These are phyloP conservation scores for Odontophorus gujanensis DNA, from an alignment of 2,113 vertebrate species.

Conservation along the genomic window DNA sequence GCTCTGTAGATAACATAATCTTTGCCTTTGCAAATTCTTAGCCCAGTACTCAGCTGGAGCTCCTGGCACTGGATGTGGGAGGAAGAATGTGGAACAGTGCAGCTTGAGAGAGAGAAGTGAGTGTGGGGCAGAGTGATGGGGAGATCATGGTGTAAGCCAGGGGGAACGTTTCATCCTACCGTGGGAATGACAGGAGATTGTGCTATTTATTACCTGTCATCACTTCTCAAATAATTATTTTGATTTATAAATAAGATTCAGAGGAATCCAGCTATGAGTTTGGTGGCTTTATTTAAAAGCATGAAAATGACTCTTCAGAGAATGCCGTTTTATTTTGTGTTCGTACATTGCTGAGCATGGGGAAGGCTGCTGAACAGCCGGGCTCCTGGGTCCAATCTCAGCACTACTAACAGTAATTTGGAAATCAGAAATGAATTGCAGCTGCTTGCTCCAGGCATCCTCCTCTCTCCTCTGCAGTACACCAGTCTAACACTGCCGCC, in stretches of 20 bases:
- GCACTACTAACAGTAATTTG: not conserved
- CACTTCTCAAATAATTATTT: not conserved
- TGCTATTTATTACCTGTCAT: not conserved
- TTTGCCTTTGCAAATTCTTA: not conserved
- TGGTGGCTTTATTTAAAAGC: constrained; percentile 18
- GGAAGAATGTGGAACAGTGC: not conserved
- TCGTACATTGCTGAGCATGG: not conserved
- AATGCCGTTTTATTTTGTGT: not conserved
- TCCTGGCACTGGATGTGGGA: not conserved
- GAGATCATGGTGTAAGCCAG: not conserved
- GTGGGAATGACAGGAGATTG: not conserved
- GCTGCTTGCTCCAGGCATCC: not conserved
- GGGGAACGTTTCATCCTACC: not conserved
- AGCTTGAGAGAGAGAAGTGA: not conserved
- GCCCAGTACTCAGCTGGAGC: not conserved
- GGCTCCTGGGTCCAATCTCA: not conserved
- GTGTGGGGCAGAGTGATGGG: not conserved
- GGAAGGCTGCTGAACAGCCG: not conserved
- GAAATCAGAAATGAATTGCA: not conserved
- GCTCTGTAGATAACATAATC: not conserved
- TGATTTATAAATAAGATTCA: constrained; percentile 25
- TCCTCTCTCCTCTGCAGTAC: not conserved
- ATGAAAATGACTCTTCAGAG: not conserved
- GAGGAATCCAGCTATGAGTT: not conserved
- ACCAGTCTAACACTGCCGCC: too few relatives aligned